phyloP scores from a whole-genome alignment of 1,140 invertebrate species.

The Conus ventricosus region DNA sequence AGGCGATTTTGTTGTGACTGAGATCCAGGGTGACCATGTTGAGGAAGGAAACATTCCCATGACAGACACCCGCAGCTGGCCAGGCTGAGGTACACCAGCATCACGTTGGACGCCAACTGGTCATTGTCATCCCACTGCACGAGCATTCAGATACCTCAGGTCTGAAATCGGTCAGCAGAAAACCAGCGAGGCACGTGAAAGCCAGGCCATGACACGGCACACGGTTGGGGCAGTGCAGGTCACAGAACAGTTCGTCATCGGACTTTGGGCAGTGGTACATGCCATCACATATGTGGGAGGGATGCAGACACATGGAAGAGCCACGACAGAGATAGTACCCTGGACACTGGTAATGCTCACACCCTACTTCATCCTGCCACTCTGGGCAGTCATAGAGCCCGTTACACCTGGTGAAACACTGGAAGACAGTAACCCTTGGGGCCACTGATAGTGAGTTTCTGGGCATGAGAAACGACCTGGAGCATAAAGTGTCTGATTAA shows the following conservation, averaged over 20 bases:
- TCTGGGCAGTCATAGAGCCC: constrained; percentile 37
- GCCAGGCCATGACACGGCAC: constrained; percentile 32
- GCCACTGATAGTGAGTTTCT: constrained; percentile 19
- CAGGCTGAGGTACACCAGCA: not conserved
- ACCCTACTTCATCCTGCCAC: constrained; percentile 31
- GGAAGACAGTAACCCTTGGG: constrained; percentile 25
- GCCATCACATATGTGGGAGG: constrained; percentile 32
- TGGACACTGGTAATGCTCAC: constrained; percentile 12
- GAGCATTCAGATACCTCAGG: constrained; percentile 6
- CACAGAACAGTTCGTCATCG: constrained; percentile 38
- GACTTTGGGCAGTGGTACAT: constrained; percentile 34
- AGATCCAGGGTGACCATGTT: not conserved
- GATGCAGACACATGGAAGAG: constrained; percentile 28
- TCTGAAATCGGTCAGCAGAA: not conserved
- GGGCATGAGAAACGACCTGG: not conserved
- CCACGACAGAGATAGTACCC: constrained; percentile 34
- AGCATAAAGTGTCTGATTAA: not conserved
- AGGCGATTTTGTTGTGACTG: not conserved
- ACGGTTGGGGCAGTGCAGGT: constrained; percentile 30
- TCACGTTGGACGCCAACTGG: not conserved
- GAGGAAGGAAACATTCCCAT: not conserved
- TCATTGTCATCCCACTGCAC: not conserved
- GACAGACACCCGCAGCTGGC: not conserved
- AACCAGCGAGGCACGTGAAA: not conserved
- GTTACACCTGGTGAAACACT: constrained; percentile 35